Evolutionary conservation across 2,797 vertebrate species (phyloP).

Genomic region (Avahi laniger): DNA sequence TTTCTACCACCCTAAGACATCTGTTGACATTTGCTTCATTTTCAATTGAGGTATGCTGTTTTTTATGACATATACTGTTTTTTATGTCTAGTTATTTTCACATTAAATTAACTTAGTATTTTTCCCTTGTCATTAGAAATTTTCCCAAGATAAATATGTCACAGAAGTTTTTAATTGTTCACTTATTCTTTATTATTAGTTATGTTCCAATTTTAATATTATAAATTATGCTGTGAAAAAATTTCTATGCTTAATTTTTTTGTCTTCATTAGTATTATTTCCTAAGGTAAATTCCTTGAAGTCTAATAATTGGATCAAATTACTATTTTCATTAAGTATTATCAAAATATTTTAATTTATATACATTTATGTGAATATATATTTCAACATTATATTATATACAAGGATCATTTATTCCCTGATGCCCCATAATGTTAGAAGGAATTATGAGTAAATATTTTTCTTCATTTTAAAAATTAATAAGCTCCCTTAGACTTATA

Average conservation of each 20-base stretch:
- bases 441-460: conserved; percentile 17
- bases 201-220: neutral
- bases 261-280: conserved; percentile 25
- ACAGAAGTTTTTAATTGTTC: conserved; percentile 30
- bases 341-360: conserved; percentile 15
- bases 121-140: conserved; percentile 19
- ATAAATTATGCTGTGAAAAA: neutral
- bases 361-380: neutral
- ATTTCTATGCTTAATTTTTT: neutral
- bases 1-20: neutral
- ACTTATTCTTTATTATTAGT: conserved; percentile 4
- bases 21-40: conserved; percentile 25
- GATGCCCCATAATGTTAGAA: neutral
- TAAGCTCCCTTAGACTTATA: conserved; percentile 41
- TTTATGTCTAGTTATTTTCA: conserved; percentile 23
- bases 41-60: neutral
- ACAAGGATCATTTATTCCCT: neutral
- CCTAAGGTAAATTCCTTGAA: neutral
- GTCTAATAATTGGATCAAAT: conserved; percentile 40
- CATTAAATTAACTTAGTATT: neutral
- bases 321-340: neutral
- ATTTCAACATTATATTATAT: neutral
- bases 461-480: conserved; percentile 57
- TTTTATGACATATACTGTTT: neutral
- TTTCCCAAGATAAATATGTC: neutral